These are phyloP conservation scores for Philaenus spumarius DNA, from an alignment of 1,140 invertebrate genomes.

Conservation along the genomic window DNA sequence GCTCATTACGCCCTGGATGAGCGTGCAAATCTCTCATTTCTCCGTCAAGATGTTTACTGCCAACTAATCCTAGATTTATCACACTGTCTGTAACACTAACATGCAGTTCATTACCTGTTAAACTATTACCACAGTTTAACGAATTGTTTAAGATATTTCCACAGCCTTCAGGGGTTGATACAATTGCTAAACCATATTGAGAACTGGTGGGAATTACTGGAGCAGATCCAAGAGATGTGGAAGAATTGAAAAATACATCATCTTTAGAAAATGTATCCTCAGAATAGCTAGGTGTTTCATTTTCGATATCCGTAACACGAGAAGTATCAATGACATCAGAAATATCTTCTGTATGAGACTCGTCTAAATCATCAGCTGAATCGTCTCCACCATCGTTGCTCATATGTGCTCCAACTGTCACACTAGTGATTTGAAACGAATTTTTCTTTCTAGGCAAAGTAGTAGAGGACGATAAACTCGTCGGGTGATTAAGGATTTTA, in stretches of 20 bases:
- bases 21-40: conserved; percentile 64
- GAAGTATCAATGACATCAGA: conserved; percentile 59
- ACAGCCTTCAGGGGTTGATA: conserved; percentile 44
- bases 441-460: conserved; percentile 58
- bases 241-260: conserved; percentile 71
- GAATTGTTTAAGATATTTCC: conserved; percentile 23
- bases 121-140: conserved; percentile 42
- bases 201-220: conserved; percentile 77
- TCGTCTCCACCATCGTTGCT: conserved; percentile 84
- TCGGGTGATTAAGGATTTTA: conserved; percentile 20
- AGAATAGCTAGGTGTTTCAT: conserved; percentile 77
- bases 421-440: conserved; percentile 89
- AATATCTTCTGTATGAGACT: conserved; percentile 82
- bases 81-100: conserved; percentile 53
- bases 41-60: conserved; percentile 50
- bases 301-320: conserved; percentile 70
- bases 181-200: conserved; percentile 73
- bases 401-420: conserved; percentile 69
- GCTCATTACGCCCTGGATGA: conserved; percentile 62
- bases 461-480: conserved; percentile 15
- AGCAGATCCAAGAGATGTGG: conserved; percentile 64
- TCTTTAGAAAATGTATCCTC: conserved; percentile 78
- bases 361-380: conserved; percentile 87
- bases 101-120: conserved; percentile 48
- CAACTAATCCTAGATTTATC: conserved; percentile 38